These are phyloP conservation scores for Ceratosolen solmsi DNA, from an alignment of 1,140 invertebrate species.

Conservation along the genomic window DNA sequence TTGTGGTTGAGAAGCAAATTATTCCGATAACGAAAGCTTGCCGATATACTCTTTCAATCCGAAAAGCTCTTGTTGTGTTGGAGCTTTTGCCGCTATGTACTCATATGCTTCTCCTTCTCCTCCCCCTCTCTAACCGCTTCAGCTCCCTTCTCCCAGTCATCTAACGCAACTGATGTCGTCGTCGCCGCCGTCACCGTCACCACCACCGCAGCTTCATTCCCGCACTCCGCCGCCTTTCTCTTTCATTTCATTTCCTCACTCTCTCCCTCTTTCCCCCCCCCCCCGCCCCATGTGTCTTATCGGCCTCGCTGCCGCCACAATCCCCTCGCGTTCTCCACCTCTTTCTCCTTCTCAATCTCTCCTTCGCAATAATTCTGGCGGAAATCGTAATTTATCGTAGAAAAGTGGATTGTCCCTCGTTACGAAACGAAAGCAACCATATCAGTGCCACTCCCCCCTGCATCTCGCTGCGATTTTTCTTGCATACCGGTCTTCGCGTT, in stretches of 20 bases:
- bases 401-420: too few relatives aligned
- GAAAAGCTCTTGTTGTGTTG: neutral
- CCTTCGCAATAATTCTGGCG: neutral
- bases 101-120: neutral
- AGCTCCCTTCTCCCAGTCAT: neutral
- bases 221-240: neutral
- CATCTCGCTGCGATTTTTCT: too few relatives aligned
- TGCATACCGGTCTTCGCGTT: too few relatives aligned
- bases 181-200: too few relatives aligned
- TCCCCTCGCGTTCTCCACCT: too few relatives aligned
- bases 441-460: too few relatives aligned
- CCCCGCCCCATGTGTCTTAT: too few relatives aligned
- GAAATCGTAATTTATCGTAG: too few relatives aligned
- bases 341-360: neutral
- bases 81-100: neutral
- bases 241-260: neutral
- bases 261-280: neutral
- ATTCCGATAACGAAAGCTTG: neutral
- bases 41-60: neutral
- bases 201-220: neutral
- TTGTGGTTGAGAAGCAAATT: neutral
- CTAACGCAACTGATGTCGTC: too few relatives aligned
- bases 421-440: too few relatives aligned
- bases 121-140: neutral
- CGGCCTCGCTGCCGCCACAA: too few relatives aligned